Evolutionary conservation across 1,140 invertebrate species (phyloP).

Genomic region (Phenacoccus solenopsis): DNA sequence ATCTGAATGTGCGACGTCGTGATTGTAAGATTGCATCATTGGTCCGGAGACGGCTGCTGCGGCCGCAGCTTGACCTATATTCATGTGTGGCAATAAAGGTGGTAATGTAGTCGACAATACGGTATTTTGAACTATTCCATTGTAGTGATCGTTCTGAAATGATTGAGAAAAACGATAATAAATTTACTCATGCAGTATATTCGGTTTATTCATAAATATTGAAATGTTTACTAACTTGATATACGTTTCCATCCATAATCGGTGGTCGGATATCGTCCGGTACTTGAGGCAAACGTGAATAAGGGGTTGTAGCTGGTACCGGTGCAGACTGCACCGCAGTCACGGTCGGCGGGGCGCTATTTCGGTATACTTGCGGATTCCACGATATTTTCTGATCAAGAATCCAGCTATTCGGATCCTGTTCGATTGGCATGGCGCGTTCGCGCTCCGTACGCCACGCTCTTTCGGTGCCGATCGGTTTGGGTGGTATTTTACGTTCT

Average conservation of each 20-base stretch:
- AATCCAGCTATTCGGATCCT: constrained; percentile 14
- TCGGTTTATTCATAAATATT: no score
- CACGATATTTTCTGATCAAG: constrained; percentile 11
- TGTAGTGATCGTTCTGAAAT: background rate
- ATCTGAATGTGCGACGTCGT: background rate
- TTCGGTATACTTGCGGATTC: constrained; percentile 4
- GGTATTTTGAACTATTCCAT: background rate
- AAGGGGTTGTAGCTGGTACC: background rate
- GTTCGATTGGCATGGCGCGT: background rate
- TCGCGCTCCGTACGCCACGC: constrained; percentile 27
- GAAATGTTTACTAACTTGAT: background rate
- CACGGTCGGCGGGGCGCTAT: background rate
- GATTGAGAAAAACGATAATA: background rate
- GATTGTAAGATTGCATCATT: background rate
- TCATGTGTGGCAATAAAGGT: background rate
- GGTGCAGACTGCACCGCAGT: background rate
- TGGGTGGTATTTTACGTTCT: constrained; percentile 53
- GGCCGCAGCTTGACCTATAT: background rate
- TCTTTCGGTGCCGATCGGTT: constrained; percentile 51
- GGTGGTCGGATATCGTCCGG: background rate
- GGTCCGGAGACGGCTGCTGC: background rate
- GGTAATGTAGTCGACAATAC: background rate
- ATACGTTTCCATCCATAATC: background rate
- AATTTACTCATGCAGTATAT: no score
- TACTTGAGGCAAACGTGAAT: background rate